These are phyloP conservation scores for Platyscapa corneri DNA, from an alignment of 1,140 invertebrate genomes.

Conservation along the genomic window DNA sequence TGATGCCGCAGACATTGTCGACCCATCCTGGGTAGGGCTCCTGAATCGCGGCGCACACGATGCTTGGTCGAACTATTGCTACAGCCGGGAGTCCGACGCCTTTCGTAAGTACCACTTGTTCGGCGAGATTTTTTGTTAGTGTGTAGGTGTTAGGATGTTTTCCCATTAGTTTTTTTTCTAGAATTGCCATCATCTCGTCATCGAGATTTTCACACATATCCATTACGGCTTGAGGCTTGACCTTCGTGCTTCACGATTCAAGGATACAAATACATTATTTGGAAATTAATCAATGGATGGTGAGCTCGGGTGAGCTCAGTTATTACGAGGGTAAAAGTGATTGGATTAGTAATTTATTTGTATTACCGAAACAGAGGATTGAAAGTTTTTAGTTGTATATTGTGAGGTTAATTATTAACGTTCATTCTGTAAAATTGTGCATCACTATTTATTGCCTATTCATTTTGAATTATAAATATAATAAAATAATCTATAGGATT, in stretches of 20 bases:
- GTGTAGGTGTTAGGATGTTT: constrained; percentile 93
- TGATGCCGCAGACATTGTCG: constrained; percentile 95
- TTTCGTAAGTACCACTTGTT: constrained; percentile 82
- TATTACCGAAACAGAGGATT: not conserved
- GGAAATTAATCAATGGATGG: not conserved
- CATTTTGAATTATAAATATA: too few relatives aligned
- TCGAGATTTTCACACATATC: constrained; percentile 82
- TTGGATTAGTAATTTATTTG: not conserved
- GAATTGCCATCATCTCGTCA: constrained; percentile 78
- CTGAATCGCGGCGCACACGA: constrained; percentile 84
- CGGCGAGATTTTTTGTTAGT: constrained; percentile 89
- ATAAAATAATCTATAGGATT: too few relatives aligned
- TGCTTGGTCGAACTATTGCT: constrained; percentile 93
- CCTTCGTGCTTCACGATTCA: constrained; percentile 73
- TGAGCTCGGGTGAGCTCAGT: not conserved
- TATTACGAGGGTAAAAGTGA: not conserved
- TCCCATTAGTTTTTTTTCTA: constrained; percentile 81
- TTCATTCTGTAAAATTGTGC: too few relatives aligned
- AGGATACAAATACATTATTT: not conserved
- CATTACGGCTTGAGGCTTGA: constrained; percentile 82
- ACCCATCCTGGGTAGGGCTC: constrained; percentile 94
- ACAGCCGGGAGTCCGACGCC: constrained; percentile 83
- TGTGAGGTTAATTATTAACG: too few relatives aligned
- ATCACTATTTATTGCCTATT: too few relatives aligned
- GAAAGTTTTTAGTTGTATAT: too few relatives aligned